A percentile compares a stretch with the other conserved stretches of the same genome.
Conservation (phyloP, 2,888 invertebrate genomes). For the Parelbella ahira region DNA sequence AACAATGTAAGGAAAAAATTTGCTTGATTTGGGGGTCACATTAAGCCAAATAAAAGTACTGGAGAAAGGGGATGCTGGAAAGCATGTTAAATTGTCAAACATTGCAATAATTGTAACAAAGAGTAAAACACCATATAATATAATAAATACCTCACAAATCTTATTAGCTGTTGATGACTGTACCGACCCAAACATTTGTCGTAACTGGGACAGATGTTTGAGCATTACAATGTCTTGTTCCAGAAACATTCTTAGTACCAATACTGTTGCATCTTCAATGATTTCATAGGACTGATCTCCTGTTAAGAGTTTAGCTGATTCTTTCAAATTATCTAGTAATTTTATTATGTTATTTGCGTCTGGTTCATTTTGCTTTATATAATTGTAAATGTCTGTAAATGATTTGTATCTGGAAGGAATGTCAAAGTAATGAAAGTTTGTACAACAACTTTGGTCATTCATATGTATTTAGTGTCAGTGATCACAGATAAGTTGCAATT, state of each 20-base stretch:
- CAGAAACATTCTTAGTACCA: constrained; percentile 82
- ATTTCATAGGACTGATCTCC: constrained; percentile 80
- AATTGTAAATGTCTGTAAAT: constrained; percentile 70
- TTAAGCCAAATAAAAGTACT: too few species aligned
- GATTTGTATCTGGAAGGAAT: constrained; percentile 62
- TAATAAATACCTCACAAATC: constrained; percentile 81
- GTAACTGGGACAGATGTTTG: constrained; percentile 79
- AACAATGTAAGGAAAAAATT: too few species aligned
- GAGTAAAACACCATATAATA: too few species aligned
- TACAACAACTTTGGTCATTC: too few species aligned
- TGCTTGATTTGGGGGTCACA: too few species aligned
- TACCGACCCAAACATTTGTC: constrained; percentile 81
- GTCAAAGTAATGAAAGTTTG: too few species aligned
- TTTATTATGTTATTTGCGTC: constrained; percentile 52
- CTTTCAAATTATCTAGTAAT: constrained; percentile 49
- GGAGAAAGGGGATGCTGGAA: too few species aligned
- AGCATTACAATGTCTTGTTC: constrained; percentile 80
- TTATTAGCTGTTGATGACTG: constrained; percentile 74
- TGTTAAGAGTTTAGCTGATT: constrained; percentile 59
- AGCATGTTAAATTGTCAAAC: too few species aligned
- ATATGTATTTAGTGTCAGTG: too few species aligned
- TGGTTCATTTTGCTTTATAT: constrained; percentile 58
- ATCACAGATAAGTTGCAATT: too few species aligned
- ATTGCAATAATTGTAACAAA: too few species aligned
- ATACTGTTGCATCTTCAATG: constrained; percentile 82